Conservation (phyloP, 1,140 invertebrate genomes). For the Brachionus manjavacas region DNA sequence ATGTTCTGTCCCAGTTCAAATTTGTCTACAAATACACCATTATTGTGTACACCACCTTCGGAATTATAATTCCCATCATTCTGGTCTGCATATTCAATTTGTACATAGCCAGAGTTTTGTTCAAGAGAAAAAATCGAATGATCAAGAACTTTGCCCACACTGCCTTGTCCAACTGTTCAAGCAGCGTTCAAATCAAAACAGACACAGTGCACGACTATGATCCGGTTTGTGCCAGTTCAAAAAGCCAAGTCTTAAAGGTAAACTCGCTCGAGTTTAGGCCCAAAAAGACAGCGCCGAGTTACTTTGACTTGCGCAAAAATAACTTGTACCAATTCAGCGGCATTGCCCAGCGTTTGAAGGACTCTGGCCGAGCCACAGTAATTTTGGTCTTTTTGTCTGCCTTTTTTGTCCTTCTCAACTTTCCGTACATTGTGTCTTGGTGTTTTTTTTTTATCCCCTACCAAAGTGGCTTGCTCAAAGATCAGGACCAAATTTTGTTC, state of each 20-base stretch:
- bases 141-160: not conserved
- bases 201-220: not conserved
- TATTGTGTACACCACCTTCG: not conserved
- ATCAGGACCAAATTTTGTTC: constrained; percentile 1
- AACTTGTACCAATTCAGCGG: not conserved
- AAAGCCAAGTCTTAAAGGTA: not conserved
- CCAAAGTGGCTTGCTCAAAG: not conserved
- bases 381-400: not conserved
- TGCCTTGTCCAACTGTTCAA: not conserved
- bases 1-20: constrained; percentile 9
- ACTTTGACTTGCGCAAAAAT: not conserved
- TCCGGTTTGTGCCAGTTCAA: not conserved
- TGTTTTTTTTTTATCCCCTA: constrained; percentile 22
- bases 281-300: not conserved
- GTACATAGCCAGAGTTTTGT: constrained; percentile 3
- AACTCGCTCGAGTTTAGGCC: not conserved
- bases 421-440: constrained; percentile 21
- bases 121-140: not conserved
- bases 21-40: constrained; percentile 1
- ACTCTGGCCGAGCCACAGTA: constrained; percentile 5
- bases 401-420: constrained; percentile 19
- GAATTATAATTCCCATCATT: constrained; percentile 19
- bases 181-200: not conserved
- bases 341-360: not conserved
- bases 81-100: constrained; percentile 4